These are phyloP conservation scores for Carabus problematicus DNA, from an alignment of 2,888 invertebrate genomes.

Conservation along the genomic window DNA sequence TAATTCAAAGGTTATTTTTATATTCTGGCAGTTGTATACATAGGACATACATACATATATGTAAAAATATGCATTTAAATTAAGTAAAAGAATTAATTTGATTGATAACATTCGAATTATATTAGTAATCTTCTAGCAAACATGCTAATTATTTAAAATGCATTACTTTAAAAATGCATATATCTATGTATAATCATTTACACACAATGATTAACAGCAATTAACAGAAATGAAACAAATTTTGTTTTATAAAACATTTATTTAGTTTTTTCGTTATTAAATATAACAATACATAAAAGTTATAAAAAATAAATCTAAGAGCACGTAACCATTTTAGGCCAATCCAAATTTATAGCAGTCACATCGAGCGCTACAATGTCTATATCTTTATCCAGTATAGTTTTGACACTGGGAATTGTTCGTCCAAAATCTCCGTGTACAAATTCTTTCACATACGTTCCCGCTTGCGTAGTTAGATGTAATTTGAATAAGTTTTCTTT, in stretches of 20 bases:
- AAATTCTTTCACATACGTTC: constrained; percentile 97
- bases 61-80: background rate
- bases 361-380: constrained; percentile 96
- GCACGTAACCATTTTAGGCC: constrained; percentile 65
- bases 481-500: constrained; percentile 68
- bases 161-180: background rate
- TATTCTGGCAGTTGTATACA: too few relatives aligned
- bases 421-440: constrained; percentile 95
- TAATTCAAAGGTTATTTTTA: constrained; percentile 10
- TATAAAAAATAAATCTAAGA: background rate
- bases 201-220: background rate
- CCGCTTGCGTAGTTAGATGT: constrained; percentile 82
- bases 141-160: background rate
- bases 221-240: background rate
- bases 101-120: constrained; percentile 1
- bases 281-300: constrained; percentile 1
- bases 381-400: constrained; percentile 71
- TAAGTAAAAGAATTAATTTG: too few relatives aligned
- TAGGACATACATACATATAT: background rate
- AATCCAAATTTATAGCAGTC: constrained; percentile 73
- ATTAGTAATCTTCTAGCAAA: constrained; percentile 1
- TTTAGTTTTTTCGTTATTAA: background rate
- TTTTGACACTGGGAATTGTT: constrained; percentile 78
- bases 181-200: constrained; percentile 5
- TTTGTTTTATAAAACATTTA: background rate